Conservation (phyloP, 35 echinoderm and acorn worm genomes). For the Heliocidaris tuberculata region DNA sequence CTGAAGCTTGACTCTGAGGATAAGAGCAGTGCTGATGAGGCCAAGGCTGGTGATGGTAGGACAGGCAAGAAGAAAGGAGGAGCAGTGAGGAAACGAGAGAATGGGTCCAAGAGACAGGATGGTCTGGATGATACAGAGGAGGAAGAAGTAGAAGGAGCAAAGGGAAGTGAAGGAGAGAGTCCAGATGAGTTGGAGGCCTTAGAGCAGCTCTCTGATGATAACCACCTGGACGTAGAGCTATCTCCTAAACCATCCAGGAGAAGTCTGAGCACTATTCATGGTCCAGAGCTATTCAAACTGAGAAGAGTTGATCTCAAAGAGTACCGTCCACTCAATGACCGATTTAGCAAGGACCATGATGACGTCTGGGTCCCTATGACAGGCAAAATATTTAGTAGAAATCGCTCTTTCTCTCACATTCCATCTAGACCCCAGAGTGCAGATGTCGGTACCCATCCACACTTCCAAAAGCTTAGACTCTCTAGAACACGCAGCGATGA, state of each 20-base stretch:
- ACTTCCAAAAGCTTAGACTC: conserved; percentile 45
- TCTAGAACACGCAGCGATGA: conserved; percentile 60
- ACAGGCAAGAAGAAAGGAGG: conserved; percentile 48
- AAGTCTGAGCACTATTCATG: not conserved
- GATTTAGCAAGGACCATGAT: conserved; percentile 50
- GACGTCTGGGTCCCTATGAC: conserved; percentile 66
- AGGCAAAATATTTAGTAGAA: not conserved
- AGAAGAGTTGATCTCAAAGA: conserved; percentile 50
- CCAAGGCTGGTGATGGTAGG: conserved; percentile 23
- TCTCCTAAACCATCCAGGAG: conserved; percentile 20
- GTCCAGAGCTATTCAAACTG: conserved; percentile 55
- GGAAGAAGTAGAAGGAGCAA: conserved; percentile 49
- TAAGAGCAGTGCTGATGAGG: conserved; percentile 53
- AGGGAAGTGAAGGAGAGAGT: conserved; percentile 63
- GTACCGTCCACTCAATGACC: conserved; percentile 44
- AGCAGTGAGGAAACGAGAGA: conserved; percentile 48
- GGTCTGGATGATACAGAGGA: conserved; percentile 55
- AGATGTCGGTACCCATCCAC: conserved; percentile 47
- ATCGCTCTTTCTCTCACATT: conserved; percentile 46
- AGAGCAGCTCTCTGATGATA: conserved; percentile 56
- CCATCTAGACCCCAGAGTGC: conserved; percentile 50
- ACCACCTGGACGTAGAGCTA: conserved; percentile 19
- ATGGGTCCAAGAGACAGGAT: conserved; percentile 41
- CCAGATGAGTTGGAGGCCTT: conserved; percentile 89
- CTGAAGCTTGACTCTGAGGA: conserved; percentile 67